Percentiles rank a stretch among this genome's conserved stretches.
Conservation (phyloP, 2,797 vertebrate genomes). For the Xenopus petersii region DNA sequence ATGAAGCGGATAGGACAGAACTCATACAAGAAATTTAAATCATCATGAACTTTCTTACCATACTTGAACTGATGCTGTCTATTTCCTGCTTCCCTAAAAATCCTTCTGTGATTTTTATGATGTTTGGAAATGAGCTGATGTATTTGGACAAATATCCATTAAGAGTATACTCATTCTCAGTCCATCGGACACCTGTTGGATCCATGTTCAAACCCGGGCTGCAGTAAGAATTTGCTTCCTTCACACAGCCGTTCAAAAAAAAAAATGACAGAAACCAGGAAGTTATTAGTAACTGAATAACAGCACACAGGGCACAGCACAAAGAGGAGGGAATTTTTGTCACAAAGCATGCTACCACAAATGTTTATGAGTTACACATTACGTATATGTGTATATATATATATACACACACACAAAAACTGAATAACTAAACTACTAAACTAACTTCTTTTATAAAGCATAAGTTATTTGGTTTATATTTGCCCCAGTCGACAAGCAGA, state of each 20-base stretch:
- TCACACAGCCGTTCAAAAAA: neutral
- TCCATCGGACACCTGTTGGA: conserved; percentile 14
- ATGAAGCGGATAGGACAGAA: no score
- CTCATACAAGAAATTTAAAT: neutral
- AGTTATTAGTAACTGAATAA: conserved; percentile 8
- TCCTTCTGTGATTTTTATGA: conserved; percentile 45
- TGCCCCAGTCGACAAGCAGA: no score
- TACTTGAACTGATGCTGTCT: conserved; percentile 41
- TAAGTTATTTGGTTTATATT: no score
- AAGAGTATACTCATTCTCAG: conserved; percentile 20
- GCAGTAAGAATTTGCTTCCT: neutral
- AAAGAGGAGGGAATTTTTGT: no score
- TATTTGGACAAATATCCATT: conserved; percentile 30
- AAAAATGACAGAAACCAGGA: conserved; percentile 30
- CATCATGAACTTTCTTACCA: conserved; percentile 10
- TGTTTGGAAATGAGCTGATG: conserved; percentile 13
- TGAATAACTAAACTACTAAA: no score
- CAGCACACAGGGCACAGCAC: no score
- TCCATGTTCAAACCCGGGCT: conserved; percentile 21
- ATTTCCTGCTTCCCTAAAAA: conserved; percentile 44
- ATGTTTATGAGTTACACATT: no score
- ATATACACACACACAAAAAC: no score
- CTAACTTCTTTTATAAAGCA: no score
- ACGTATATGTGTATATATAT: no score
- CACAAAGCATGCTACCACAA: no score